Evolutionary conservation across 2,113 vertebrate species (phyloP).

Genomic region (Enhydra lutris): DNA sequence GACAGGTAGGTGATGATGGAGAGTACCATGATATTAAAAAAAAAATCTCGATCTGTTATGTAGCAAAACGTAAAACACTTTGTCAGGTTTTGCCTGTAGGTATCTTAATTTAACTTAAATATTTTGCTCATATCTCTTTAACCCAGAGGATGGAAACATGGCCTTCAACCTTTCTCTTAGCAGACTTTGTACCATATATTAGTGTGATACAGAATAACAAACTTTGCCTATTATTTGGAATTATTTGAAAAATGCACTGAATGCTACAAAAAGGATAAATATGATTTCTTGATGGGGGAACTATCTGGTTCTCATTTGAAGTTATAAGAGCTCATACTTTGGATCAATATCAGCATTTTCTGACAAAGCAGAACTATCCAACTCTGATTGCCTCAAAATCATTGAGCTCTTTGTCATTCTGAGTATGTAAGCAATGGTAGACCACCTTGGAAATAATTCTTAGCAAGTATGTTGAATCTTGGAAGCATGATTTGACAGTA

Average conservation of each 20-base stretch:
- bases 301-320: neutral
- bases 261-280: neutral
- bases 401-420: neutral
- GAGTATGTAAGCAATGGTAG: neutral
- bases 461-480: neutral
- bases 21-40: constrained; percentile 50
- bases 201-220: neutral
- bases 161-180: constrained; percentile 34
- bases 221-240: neutral
- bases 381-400: neutral
- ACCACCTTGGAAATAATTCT: neutral
- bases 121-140: constrained; percentile 66
- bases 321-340: neutral
- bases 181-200: neutral
- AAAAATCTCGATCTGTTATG: constrained; percentile 60
- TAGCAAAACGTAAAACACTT: constrained; percentile 31
- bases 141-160: constrained; percentile 50
- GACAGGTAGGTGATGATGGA: constrained; percentile 59
- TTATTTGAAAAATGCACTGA: neutral
- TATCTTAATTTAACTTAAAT: constrained; percentile 69
- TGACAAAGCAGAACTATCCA: neutral
- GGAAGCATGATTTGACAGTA: neutral
- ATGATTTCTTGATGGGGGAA: neutral
- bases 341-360: neutral
- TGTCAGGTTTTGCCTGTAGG: constrained; percentile 64